Evolutionary conservation across 2,797 vertebrate genomes (phyloP).

Genomic region (Darevskia nairensis): DNA sequence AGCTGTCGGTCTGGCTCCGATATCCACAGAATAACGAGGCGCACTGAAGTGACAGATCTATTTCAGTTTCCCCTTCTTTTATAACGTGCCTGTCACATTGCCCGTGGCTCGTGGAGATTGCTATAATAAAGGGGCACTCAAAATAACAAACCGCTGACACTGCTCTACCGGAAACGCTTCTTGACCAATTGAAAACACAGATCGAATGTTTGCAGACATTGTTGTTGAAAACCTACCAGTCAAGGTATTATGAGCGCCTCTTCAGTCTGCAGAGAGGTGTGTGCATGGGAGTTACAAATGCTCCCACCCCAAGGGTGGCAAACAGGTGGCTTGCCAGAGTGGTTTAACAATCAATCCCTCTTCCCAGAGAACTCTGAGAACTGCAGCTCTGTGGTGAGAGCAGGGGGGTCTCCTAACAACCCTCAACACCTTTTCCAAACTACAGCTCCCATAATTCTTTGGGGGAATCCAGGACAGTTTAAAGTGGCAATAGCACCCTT

Average conservation of each 20-base stretch:
- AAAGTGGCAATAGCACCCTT: too few relatives aligned
- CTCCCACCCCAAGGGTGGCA: too few relatives aligned
- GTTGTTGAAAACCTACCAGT: not conserved
- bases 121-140: slow-evolving; percentile 62
- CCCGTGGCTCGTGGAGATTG: slow-evolving; percentile 41
- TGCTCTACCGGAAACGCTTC: slow-evolving; percentile 22
- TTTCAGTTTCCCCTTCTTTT: slow-evolving; percentile 61
- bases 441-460: too few relatives aligned
- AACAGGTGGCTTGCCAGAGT: too few relatives aligned
- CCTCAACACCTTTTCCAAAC: too few relatives aligned
- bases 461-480: too few relatives aligned
- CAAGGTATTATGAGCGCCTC: not conserved
- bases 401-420: too few relatives aligned
- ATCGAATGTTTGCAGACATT: not conserved
- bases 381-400: too few relatives aligned
- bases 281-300: not conserved
- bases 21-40: slow-evolving; percentile 53
- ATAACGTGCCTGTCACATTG: slow-evolving; percentile 58
- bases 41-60: slow-evolving; percentile 52
- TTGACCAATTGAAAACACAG: not conserved
- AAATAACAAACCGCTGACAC: slow-evolving; percentile 41
- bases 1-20: slow-evolving; percentile 48
- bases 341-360: too few relatives aligned
- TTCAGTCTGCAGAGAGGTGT: not conserved
- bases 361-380: too few relatives aligned